Evolutionary conservation across 64 coral and sea anemone species (phyloP).

Genomic region (Anthopleura sola): DNA sequence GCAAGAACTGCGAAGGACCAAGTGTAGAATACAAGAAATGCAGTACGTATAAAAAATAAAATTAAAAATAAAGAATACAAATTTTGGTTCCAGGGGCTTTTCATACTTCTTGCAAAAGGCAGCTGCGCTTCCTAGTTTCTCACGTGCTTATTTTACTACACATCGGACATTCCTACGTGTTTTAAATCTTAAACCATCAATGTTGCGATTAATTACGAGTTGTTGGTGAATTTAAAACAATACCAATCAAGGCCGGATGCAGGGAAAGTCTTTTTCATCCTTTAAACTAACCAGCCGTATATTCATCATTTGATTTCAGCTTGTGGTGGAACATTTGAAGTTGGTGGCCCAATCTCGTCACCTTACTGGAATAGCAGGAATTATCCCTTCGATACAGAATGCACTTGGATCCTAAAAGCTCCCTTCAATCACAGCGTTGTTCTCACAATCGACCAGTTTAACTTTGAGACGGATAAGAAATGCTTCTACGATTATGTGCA

Average conservation of each 20-base stretch:
- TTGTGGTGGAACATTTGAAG: background rate
- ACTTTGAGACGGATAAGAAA: constrained; percentile 80
- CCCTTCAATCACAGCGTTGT: constrained; percentile 55
- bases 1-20: constrained; percentile 9
- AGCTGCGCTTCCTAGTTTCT: no score
- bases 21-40: background rate
- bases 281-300: background rate
- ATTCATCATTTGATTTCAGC: background rate
- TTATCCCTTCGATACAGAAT: constrained; percentile 28
- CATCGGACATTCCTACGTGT: no score
- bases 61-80: no score
- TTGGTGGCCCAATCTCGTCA: constrained; percentile 17
- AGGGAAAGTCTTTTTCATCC: no score
- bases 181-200: no score
- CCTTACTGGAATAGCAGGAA: constrained; percentile 36
- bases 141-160: no score
- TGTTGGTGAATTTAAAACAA: no score
- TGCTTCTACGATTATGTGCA: constrained; percentile 85
- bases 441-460: constrained; percentile 42
- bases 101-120: no score
- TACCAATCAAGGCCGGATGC: no score
- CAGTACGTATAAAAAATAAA: background rate
- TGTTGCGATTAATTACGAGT: no score
- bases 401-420: constrained; percentile 45
- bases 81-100: no score